Base-by-base conservation (phyloP, 2,888 invertebrate species). In the Euclidia mi region DNA sequence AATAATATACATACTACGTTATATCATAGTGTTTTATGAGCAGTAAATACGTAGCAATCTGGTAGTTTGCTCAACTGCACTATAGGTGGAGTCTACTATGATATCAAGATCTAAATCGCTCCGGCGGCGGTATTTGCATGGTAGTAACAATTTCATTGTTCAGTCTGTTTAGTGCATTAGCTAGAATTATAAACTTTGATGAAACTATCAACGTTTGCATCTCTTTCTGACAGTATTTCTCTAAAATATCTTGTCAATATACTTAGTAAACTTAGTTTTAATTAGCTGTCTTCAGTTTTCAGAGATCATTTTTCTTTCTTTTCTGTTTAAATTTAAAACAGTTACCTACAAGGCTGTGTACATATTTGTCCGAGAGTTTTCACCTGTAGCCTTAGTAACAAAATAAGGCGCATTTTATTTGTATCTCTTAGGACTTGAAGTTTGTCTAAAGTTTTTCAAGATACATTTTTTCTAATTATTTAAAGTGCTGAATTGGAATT, bases 81-180 rank as follows among this genome's bases (percentile, higher is more conserved):
- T 58, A 63, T 67, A 58, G 53, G 55, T 63, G 58, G 53, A 53
- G 59, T 34, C 34, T 14, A 53, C 57, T 47, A 60, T n/a, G n/a
- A n/a, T 40, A 66, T 49, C 63, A 48, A 38, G 49, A 55, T 51
- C 41, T 40, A 35, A 45, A 67, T 64, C 38, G 50, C 68, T 31
- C 59, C 35, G 15, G 47, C 35, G n/a, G n/a, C n/a, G 28, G 40
- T 52, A 67, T 64, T 66, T 67, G 58, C 58, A 66, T 55, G 41
- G 37, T 34, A 40, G 37, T 53, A 58, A 66, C 38, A 53, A 48
- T 58, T 48, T 58, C 47, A 63, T 58, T 63, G 45, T 52, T 46
- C 56, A 51, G 45, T 49, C 62, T 41, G 43, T 56, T 45, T 56
- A 45, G 14, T 40, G 32, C 11, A 50, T 61, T 48, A 34, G 31